Conservation (phyloP, 2,113 vertebrate species). For the Gnathonemus longibarbis region DNA sequence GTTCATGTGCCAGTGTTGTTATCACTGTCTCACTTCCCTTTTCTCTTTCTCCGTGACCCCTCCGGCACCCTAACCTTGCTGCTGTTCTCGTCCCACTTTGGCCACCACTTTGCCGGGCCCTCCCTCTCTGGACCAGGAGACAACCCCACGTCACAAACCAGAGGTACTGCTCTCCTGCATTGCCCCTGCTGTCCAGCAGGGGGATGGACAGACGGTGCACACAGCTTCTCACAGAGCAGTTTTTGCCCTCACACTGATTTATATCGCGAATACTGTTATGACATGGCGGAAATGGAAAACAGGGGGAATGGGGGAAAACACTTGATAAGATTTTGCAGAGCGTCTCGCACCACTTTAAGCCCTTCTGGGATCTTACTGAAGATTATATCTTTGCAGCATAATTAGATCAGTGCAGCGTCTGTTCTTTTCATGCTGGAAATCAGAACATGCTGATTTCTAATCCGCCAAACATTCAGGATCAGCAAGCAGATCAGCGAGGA, state of each 20-base stretch:
- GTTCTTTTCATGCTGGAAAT: neutral
- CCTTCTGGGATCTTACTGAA: neutral
- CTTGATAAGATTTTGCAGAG: neutral
- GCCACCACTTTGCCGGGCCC: constrained; percentile 42
- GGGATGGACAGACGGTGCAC: neutral
- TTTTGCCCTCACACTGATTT: neutral
- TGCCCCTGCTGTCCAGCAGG: neutral
- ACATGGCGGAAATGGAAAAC: neutral
- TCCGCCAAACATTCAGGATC: neutral
- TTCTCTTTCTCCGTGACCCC: neutral
- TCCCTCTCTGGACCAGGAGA: constrained; percentile 83
- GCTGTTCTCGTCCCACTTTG: neutral
- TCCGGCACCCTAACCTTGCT: neutral
- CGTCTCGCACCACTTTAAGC: neutral
- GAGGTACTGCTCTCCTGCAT: constrained; percentile 70
- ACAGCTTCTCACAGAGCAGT: constrained; percentile 18
- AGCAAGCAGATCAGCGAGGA: neutral
- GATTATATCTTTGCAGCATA: neutral
- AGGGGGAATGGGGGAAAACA: neutral
- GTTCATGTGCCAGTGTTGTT: neutral
- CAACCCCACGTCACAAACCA: constrained; percentile 90
- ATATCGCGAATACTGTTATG: neutral
- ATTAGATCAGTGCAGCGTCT: neutral
- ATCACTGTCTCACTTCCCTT: neutral
- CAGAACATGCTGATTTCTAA: neutral